Conservation (phyloP, 2,888 invertebrate species). For the Dexiosoma caninum region DNA sequence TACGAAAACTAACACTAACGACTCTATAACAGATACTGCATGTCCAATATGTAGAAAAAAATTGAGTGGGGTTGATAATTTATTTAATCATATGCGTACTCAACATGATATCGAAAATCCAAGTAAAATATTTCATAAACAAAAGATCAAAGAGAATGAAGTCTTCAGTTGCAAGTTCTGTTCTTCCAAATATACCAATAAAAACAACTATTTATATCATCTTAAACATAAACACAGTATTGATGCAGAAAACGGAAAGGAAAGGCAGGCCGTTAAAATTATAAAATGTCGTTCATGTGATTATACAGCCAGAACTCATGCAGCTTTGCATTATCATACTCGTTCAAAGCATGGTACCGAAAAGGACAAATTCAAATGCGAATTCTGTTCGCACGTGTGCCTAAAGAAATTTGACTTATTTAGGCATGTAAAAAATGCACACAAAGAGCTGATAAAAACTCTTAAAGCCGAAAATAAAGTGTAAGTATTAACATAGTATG, state of each 20-base stretch:
- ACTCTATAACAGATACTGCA: background rate
- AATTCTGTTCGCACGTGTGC: conserved; percentile 33
- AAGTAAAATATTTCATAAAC: background rate
- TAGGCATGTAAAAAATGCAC: conserved; percentile 41
- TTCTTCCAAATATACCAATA: conserved; percentile 27
- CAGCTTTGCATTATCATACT: conserved; percentile 47
- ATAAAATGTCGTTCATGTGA: conserved; percentile 48
- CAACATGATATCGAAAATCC: conserved; percentile 29
- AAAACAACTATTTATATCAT: conserved; percentile 27
- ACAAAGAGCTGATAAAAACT: conserved; percentile 30
- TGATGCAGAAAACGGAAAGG: background rate
- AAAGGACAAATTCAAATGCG: conserved; percentile 55
- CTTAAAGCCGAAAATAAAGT: conserved; percentile 9
- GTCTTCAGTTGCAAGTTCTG: conserved; percentile 7
- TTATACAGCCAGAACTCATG: conserved; percentile 43
- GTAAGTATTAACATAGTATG: background rate
- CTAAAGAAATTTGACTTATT: conserved; percentile 44
- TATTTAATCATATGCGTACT: conserved; percentile 32
- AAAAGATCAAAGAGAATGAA: background rate
- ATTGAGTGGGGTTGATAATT: background rate
- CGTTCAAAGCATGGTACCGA: conserved; percentile 51
- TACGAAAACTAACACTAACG: background rate
- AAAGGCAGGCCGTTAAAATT: conserved; percentile 2
- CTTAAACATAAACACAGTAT: conserved; percentile 32
- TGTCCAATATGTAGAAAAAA: conserved; percentile 34